phyloP scores from a whole-genome alignment of 2,113 vertebrate genomes.

The Cynocephalus volans region DNA sequence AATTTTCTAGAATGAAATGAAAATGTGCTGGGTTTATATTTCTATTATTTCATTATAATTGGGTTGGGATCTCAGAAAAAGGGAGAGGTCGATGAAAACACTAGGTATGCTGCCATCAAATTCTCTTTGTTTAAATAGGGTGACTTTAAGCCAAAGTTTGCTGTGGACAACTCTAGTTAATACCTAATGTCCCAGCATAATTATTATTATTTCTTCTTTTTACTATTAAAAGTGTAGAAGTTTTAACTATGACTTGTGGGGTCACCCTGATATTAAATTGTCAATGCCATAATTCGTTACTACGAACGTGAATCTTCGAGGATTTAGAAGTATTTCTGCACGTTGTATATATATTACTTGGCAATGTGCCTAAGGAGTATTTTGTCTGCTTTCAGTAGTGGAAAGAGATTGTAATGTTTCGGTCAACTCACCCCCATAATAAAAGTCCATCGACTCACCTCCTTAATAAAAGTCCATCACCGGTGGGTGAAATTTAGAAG shows the following conservation, averaged over 20 bases:
- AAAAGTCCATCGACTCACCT: too few species aligned
- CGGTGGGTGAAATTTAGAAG: background rate
- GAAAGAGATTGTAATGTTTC: background rate
- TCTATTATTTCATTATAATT: background rate
- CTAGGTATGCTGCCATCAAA: background rate
- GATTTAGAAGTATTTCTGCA: background rate
- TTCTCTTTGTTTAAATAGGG: background rate
- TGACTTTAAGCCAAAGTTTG: background rate
- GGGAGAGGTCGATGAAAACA: background rate
- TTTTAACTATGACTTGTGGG: background rate
- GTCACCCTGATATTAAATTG: background rate
- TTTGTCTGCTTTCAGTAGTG: background rate
- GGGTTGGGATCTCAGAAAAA: background rate
- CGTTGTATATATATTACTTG: background rate
- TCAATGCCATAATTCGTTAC: background rate
- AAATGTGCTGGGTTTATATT: background rate
- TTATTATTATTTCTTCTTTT: background rate
- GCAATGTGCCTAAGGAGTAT: background rate
- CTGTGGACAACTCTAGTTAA: background rate
- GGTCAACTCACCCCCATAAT: background rate
- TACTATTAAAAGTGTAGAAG: background rate
- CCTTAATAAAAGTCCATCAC: background rate
- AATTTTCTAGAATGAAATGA: background rate
- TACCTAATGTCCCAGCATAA: background rate
- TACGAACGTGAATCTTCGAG: background rate